phyloP scores from a whole-genome alignment of 1,140 invertebrate genomes.

The Aphaenogaster floridana region DNA sequence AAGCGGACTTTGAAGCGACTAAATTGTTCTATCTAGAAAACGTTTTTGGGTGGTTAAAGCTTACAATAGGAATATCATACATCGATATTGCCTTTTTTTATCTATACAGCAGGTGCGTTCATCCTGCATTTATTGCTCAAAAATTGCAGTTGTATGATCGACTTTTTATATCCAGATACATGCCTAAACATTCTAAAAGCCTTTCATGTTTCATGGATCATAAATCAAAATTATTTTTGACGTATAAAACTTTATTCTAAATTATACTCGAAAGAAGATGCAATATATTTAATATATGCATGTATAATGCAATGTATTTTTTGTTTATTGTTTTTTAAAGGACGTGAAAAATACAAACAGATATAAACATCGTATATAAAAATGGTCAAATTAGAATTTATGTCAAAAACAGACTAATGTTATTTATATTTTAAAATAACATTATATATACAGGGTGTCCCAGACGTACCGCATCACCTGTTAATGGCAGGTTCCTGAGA shows the following conservation, averaged over 20 bases:
- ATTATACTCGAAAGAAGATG: neutral
- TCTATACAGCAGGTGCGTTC: slow-evolving; percentile 41
- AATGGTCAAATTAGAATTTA: neutral
- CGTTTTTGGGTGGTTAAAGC: slow-evolving; percentile 49
- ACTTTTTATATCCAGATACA: neutral
- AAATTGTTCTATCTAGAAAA: slow-evolving; percentile 56
- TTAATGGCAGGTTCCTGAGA: too few species aligned
- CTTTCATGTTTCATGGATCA: neutral
- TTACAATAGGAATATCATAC: slow-evolving; percentile 57
- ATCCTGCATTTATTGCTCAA: slow-evolving; percentile 46
- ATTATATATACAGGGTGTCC: too few species aligned
- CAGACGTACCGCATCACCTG: too few species aligned
- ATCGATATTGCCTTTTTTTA: slow-evolving; percentile 55
- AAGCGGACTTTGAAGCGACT: slow-evolving; percentile 48
- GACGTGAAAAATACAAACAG: neutral
- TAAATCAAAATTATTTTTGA: slow-evolving; percentile 15
- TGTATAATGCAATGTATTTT: neutral
- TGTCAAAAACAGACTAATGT: neutral
- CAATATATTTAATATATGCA: neutral
- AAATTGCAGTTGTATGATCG: slow-evolving; percentile 18
- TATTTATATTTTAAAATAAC: neutral
- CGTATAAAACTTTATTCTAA: neutral
- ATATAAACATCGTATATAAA: neutral
- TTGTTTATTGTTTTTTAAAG: neutral
- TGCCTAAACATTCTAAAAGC: slow-evolving; percentile 4